These are phyloP conservation scores for Clarias platycephalus DNA, from an alignment of 2,797 vertebrate species.

Conservation along the genomic window DNA sequence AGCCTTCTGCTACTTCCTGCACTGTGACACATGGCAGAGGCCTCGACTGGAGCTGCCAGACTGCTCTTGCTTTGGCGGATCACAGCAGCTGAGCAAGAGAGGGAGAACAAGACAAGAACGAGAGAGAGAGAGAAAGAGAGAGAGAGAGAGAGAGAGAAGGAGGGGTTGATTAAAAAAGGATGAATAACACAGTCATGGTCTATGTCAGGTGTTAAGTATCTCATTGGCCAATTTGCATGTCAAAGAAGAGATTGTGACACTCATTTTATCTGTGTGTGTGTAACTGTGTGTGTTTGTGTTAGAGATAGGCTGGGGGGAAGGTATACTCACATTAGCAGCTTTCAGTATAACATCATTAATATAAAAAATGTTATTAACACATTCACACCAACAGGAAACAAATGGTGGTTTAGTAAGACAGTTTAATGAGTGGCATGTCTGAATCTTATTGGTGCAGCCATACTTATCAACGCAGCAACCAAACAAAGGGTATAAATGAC, in stretches of 20 bases:
- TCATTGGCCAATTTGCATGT: constrained; percentile 81
- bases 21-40: constrained; percentile 69
- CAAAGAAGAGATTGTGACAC: constrained; percentile 68
- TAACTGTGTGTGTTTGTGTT: constrained; percentile 66
- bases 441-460: neutral
- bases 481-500: neutral
- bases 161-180: constrained; percentile 74
- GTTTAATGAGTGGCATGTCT: constrained; percentile 63
- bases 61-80: constrained; percentile 43
- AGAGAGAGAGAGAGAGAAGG: constrained; percentile 51
- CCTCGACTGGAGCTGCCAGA: constrained; percentile 46
- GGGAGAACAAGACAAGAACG: constrained; percentile 28
- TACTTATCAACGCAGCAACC: neutral
- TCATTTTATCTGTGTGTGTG: constrained; percentile 38
- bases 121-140: constrained; percentile 52
- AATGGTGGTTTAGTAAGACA: constrained; percentile 59
- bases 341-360: constrained; percentile 68
- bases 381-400: constrained; percentile 70
- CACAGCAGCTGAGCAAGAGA: constrained; percentile 53
- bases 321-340: constrained; percentile 67
- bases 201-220: constrained; percentile 84
- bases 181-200: constrained; percentile 76
- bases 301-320: constrained; percentile 62
- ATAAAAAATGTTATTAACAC: constrained; percentile 76
- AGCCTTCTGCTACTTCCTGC: constrained; percentile 94